phyloP scores from a whole-genome alignment of 2,113 vertebrate species.

The Tachuris rubrigastra region DNA sequence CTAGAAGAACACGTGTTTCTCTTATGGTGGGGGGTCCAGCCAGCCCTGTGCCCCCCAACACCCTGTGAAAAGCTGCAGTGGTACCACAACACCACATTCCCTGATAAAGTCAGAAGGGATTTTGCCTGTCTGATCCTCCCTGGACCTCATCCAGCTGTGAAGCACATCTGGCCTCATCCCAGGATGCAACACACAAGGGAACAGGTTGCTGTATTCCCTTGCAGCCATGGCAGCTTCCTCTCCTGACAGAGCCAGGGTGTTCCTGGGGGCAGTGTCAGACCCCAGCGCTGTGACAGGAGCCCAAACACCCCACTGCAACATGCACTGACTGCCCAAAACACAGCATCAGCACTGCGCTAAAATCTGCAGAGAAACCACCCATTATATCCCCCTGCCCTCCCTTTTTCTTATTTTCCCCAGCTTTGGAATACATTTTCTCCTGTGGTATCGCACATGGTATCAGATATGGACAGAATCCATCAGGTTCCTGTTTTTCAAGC shows the following conservation, averaged over 20 bases:
- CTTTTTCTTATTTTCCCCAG: background rate
- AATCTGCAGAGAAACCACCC: background rate
- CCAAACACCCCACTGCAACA: background rate
- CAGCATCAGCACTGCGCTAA: background rate
- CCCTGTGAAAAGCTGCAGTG: background rate
- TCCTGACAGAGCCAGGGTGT: fast-evolving
- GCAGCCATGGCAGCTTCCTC: background rate
- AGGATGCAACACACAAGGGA: background rate
- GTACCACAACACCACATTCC: background rate
- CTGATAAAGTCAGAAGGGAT: background rate
- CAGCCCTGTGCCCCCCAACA: background rate
- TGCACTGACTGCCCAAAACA: fast-evolving
- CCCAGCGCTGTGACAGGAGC: background rate
- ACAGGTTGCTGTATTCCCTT: background rate
- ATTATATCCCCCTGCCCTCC: background rate
- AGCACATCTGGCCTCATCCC: background rate
- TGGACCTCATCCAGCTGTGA: background rate
- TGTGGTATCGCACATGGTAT: fast-evolving
- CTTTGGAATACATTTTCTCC: background rate
- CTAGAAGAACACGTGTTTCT: background rate
- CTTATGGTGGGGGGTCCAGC: fast-evolving
- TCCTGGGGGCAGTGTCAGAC: background rate
- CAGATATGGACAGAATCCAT: background rate
- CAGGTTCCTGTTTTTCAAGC: background rate
- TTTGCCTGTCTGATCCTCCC: background rate